A percentile compares a stretch with the other conserved stretches of the same genome.
phyloP scores from a whole-genome alignment of 2,888 invertebrate species.

The Drosophila yooni region DNA sequence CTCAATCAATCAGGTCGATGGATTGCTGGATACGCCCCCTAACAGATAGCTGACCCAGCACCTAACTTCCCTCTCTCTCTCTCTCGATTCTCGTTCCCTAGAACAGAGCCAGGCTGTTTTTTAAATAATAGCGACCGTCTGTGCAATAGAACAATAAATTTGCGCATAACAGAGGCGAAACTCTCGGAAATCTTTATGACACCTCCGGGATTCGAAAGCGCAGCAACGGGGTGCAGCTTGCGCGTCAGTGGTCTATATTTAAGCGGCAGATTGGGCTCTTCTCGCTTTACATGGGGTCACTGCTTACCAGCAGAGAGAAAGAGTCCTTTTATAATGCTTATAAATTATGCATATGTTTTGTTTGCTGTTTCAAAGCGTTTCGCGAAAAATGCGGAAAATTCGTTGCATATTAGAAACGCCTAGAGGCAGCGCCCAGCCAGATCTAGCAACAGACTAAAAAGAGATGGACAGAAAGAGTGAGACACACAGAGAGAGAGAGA shows the following conservation, averaged over 20 bases:
- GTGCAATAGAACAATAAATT: conserved; percentile 67
- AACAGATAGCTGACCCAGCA: conserved; percentile 1
- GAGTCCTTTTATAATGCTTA: conserved; percentile 51
- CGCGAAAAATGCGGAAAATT: conserved; percentile 52
- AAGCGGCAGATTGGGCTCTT: conserved; percentile 40
- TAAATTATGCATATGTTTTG: conserved; percentile 65
- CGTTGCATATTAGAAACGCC: conserved; percentile 44
- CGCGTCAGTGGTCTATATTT: conserved; percentile 31
- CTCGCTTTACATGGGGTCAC: conserved; percentile 5
- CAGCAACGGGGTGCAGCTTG: neutral
- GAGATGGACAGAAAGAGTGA: neutral
- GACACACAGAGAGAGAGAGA: neutral
- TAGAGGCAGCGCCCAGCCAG: conserved; percentile 1
- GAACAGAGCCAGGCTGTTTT: conserved; percentile 16
- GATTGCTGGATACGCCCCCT: conserved; percentile 28
- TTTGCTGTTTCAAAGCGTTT: conserved; percentile 59
- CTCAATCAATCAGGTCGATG: conserved; percentile 45
- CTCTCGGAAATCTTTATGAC: conserved; percentile 70
- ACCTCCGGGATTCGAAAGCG: conserved; percentile 48
- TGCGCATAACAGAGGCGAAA: conserved; percentile 48
- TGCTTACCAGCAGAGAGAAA: conserved; percentile 9
- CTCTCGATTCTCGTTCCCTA: neutral
- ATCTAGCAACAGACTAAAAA: neutral
- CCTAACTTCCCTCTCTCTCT: neutral
- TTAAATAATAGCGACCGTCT: conserved; percentile 50